phyloP scores from a whole-genome alignment of 2,797 vertebrate species.

The Cryptoblepharus egeriae region DNA sequence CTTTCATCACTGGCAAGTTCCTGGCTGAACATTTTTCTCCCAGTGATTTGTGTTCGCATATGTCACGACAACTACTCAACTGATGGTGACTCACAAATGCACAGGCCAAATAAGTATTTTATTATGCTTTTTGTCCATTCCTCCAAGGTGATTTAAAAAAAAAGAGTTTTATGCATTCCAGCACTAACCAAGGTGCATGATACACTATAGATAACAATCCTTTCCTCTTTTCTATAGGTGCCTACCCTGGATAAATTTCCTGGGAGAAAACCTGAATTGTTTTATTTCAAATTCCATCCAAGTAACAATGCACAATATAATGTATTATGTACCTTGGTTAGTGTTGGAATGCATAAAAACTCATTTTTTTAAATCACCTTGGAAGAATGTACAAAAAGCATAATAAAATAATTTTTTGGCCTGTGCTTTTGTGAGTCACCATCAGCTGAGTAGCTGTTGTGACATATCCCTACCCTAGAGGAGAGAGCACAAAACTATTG shows the following conservation, averaged over 20 bases:
- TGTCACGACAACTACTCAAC: conserved; percentile 38
- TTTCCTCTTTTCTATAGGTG: too few relatives aligned
- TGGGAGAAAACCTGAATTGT: too few relatives aligned
- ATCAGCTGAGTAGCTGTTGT: conserved; percentile 41
- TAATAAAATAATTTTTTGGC: conserved; percentile 4
- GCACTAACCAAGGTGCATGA: neutral
- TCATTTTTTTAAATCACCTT: neutral
- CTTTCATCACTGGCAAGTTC: neutral
- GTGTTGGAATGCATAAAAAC: neutral
- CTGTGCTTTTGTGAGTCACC: conserved; percentile 30
- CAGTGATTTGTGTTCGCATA: conserved; percentile 28
- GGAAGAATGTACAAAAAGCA: conserved; percentile 12
- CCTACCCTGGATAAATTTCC: too few relatives aligned
- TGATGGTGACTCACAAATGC: conserved; percentile 29
- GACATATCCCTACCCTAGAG: conserved; percentile 11
- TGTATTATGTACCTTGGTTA: neutral
- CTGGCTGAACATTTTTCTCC: conserved; percentile 12
- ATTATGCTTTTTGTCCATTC: conserved; percentile 10
- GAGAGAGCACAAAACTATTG: too few relatives aligned
- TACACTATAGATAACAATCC: neutral
- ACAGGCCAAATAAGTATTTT: conserved; percentile 13
- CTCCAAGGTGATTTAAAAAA: neutral
- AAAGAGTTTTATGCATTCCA: neutral
- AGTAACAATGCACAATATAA: too few relatives aligned
- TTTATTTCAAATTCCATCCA: too few relatives aligned